phyloP scores from a whole-genome alignment of 30 jellyfish, hydroid and myxozoan genomes.

The Pseudorhiza aurosa region DNA sequence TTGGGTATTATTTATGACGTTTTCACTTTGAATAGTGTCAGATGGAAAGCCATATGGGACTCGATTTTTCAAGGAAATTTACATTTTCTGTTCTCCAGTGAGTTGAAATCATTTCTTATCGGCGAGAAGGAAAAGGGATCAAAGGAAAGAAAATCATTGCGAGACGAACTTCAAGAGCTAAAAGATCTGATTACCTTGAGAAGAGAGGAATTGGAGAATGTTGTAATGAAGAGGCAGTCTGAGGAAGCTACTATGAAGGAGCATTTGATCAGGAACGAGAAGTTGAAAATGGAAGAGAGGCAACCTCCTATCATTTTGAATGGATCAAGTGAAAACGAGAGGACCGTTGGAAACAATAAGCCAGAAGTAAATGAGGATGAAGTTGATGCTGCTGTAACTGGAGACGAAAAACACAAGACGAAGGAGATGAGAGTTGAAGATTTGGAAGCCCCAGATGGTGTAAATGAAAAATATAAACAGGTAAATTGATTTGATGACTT shows the following conservation, averaged over 20 bases:
- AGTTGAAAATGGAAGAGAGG: neutral
- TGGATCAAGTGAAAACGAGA: neutral
- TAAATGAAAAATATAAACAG: no score
- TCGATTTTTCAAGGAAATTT: no score
- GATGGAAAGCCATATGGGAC: no score
- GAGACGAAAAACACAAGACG: neutral
- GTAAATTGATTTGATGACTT: no score
- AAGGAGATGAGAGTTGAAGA: slow-evolving; percentile 54
- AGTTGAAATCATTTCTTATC: neutral
- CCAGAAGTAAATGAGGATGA: neutral
- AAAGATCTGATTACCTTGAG: slow-evolving; percentile 26
- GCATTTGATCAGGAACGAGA: neutral
- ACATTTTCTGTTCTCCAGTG: slow-evolving; percentile 1
- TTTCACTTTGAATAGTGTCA: no score
- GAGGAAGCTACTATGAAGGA: slow-evolving; percentile 5
- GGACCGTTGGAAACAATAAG: neutral
- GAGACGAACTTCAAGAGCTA: slow-evolving; percentile 43
- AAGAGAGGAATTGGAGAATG: slow-evolving; percentile 25
- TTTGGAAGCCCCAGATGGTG: slow-evolving; percentile 6
- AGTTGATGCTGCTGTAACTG: neutral
- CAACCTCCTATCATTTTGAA: neutral
- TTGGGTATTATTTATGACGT: no score
- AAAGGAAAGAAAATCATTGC: slow-evolving; percentile 14
- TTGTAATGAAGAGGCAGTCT: slow-evolving; percentile 5
- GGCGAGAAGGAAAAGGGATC: neutral